A percentile compares a stretch with the other conserved stretches of the same genome.
Conservation (phyloP, 2,888 invertebrate species). For the Callyntrura sp. region DNA sequence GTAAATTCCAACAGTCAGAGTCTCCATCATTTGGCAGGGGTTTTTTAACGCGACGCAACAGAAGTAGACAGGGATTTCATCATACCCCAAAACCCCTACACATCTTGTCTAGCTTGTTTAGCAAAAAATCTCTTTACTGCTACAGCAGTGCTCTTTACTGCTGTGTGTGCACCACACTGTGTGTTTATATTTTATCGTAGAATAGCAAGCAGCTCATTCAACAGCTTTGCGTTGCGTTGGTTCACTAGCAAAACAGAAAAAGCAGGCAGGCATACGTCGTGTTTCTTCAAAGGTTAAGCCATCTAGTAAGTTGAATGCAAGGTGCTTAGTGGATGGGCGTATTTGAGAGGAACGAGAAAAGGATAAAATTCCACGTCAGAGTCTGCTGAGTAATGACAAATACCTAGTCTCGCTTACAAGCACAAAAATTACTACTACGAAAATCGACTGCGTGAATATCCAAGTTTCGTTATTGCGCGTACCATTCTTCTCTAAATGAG, state of each 20-base stretch:
- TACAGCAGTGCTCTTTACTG: neutral
- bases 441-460: neutral
- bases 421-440: neutral
- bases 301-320: constrained; percentile 58
- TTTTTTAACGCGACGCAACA: neutral
- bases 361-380: constrained; percentile 77
- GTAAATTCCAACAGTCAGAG: neutral
- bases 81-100: constrained; percentile 26
- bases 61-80: constrained; percentile 2
- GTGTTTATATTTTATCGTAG: neutral
- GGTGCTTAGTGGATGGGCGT: constrained; percentile 64
- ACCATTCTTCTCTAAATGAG: neutral
- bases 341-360: constrained; percentile 48
- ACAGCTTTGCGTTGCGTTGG: neutral
- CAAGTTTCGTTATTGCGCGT: neutral
- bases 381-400: constrained; percentile 76
- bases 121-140: neutral
- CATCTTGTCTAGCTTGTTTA: neutral
- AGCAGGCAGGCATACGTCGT: constrained; percentile 34
- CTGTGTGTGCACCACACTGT: neutral
- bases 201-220: neutral
- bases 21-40: neutral
- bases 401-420: neutral
- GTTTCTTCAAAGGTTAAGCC: constrained; percentile 50
- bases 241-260: neutral